These are phyloP conservation scores for Agriotes lineatus DNA, from an alignment of 2,888 invertebrate genomes.

Conservation along the genomic window DNA sequence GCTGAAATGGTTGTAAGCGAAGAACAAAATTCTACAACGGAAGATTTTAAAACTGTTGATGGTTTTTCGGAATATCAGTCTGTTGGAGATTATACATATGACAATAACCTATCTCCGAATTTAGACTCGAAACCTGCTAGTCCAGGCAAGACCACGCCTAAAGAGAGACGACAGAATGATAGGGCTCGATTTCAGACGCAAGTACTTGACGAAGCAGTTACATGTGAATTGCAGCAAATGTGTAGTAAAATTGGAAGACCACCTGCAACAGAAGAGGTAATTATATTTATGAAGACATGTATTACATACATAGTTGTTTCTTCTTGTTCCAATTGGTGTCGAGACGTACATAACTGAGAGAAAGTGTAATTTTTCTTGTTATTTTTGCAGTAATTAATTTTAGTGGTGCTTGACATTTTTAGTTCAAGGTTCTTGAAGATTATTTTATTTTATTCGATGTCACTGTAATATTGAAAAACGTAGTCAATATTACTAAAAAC, in stretches of 20 bases:
- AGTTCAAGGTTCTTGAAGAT: no score
- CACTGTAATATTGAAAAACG: no score
- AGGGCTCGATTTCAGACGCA: slow-evolving; percentile 80
- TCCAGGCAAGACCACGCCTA: slow-evolving; percentile 70
- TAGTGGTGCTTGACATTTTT: no score
- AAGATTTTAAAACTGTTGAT: slow-evolving; percentile 52
- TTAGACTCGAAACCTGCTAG: not conserved
- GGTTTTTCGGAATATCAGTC: slow-evolving; percentile 50
- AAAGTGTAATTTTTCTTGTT: no score
- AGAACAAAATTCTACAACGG: slow-evolving; percentile 56
- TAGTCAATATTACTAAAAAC: no score
- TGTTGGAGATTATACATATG: slow-evolving; percentile 29
- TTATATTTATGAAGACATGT: no score
- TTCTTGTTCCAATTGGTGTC: no score
- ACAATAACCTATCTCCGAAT: slow-evolving; percentile 3
- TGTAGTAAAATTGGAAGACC: slow-evolving; percentile 40
- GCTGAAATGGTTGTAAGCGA: slow-evolving; percentile 70
- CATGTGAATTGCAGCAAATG: slow-evolving; percentile 56
- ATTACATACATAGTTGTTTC: no score
- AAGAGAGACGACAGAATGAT: slow-evolving; percentile 76
- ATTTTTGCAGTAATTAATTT: no score
- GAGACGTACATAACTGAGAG: no score
- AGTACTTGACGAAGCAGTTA: slow-evolving; percentile 62
- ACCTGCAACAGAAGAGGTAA: slow-evolving; percentile 30
- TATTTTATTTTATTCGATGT: no score